A percentile compares a stretch with the other conserved stretches of the same genome.
Evolutionary conservation across 2,113 vertebrate species (phyloP).

Genomic region (Vombatus ursinus): DNA sequence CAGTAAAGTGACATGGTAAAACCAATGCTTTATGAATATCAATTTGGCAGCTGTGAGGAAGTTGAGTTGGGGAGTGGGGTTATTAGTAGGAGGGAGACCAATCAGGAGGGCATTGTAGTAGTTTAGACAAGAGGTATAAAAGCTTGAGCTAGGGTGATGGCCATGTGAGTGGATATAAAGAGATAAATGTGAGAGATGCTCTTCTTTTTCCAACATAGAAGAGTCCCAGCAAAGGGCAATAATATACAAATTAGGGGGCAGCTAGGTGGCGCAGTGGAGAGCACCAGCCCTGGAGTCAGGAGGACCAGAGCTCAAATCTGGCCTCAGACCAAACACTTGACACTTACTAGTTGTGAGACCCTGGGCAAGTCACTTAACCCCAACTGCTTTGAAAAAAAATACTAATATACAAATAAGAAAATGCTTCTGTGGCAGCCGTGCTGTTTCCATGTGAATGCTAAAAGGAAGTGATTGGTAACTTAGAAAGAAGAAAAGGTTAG

Average conservation of each 20-base stretch:
- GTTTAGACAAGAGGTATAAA: background rate
- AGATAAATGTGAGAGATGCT: background rate
- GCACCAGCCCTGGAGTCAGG: too few relatives aligned
- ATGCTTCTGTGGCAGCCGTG: background rate
- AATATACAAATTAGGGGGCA: background rate
- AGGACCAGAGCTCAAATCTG: too few relatives aligned
- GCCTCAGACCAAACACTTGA: too few relatives aligned
- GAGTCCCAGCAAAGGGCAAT: background rate
- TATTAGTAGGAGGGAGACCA: background rate
- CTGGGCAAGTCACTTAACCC: too few relatives aligned
- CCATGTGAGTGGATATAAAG: background rate
- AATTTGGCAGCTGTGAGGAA: background rate
- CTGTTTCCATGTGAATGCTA: background rate
- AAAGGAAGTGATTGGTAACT: constrained; percentile 7
- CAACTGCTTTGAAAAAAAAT: too few relatives aligned
- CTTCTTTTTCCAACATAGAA: background rate
- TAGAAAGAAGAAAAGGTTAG: background rate
- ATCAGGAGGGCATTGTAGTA: background rate
- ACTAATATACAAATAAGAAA: background rate
- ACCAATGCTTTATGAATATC: background rate
- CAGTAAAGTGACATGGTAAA: background rate
- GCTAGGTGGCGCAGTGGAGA: too few relatives aligned
- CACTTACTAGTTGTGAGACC: too few relatives aligned
- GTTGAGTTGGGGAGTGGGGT: background rate
- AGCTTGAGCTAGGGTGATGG: background rate